Percentiles rank a stretch among this genome's conserved stretches.
Conservation (phyloP, 2,113 vertebrate genomes). For the Ifrita kowaldi region DNA sequence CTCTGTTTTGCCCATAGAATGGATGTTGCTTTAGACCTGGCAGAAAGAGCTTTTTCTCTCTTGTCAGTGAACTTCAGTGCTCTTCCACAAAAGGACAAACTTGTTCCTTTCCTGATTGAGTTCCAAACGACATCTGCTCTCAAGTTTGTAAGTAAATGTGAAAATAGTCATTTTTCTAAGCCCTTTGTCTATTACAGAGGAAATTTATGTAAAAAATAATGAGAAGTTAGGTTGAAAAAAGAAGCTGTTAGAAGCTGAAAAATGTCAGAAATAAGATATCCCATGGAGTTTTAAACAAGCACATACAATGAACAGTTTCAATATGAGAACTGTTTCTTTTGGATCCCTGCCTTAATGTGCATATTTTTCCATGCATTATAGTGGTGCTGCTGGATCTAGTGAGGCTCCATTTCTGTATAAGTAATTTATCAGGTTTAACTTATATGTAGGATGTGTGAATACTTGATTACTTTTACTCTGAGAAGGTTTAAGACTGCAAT, state of each 20-base stretch:
- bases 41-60: not conserved
- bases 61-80: not conserved
- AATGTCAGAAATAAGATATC: not conserved
- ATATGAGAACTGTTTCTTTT: not conserved
- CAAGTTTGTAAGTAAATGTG: not conserved
- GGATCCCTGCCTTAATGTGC: not conserved
- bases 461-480: slow-evolving; percentile 9
- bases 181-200: not conserved
- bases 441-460: not conserved
- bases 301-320: not conserved
- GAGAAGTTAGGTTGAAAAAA: not conserved
- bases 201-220: not conserved
- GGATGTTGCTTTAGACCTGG: not conserved
- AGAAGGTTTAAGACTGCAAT: not conserved
- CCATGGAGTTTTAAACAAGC: not conserved
- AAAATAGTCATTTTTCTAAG: not conserved
- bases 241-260: not conserved
- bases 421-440: slow-evolving; percentile 37
- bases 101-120: not conserved
- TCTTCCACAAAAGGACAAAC: not conserved
- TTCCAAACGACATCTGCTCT: not conserved
- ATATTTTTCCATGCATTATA: not conserved
- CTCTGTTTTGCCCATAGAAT: not conserved
- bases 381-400: not conserved
- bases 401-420: not conserved